Percentiles rank a stretch among this genome's conserved stretches.
Conservation (phyloP, 2,888 invertebrate genomes). For the Yponomeuta plumbellus region DNA sequence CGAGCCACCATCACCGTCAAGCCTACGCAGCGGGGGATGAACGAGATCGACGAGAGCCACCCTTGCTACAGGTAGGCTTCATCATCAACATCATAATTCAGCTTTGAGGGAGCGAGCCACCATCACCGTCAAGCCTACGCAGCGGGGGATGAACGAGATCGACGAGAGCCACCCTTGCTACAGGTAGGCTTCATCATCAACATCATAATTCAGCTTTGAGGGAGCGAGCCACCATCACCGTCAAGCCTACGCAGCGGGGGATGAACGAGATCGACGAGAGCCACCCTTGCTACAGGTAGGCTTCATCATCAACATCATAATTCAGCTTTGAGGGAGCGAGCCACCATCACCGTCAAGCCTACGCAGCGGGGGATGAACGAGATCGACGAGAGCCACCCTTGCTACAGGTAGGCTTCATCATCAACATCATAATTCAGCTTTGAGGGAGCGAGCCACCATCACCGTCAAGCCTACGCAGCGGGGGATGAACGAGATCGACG, state of each 20-base stretch:
- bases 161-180: constrained; percentile 95
- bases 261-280: constrained; percentile 96
- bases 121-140: constrained; percentile 88
- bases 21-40: constrained; percentile 94
- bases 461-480: too few relatives aligned
- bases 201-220: constrained; percentile 79
- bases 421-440: background rate
- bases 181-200: constrained; percentile 49
- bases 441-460: too few relatives aligned
- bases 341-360: constrained; percentile 86
- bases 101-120: constrained; percentile 93
- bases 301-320: constrained; percentile 9
- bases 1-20: constrained; percentile 87
- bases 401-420: constrained; percentile 76
- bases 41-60: constrained; percentile 97
- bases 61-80: constrained; percentile 80
- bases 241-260: constrained; percentile 92
- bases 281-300: constrained; percentile 86
- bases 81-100: background rate
- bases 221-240: constrained; percentile 89
- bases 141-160: constrained; percentile 94
- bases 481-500: too few relatives aligned
- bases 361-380: constrained; percentile 95
- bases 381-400: constrained; percentile 96
- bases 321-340: constrained; percentile 87